Conservation (phyloP, 2,797 vertebrate genomes). For the Apogon talboti region DNA sequence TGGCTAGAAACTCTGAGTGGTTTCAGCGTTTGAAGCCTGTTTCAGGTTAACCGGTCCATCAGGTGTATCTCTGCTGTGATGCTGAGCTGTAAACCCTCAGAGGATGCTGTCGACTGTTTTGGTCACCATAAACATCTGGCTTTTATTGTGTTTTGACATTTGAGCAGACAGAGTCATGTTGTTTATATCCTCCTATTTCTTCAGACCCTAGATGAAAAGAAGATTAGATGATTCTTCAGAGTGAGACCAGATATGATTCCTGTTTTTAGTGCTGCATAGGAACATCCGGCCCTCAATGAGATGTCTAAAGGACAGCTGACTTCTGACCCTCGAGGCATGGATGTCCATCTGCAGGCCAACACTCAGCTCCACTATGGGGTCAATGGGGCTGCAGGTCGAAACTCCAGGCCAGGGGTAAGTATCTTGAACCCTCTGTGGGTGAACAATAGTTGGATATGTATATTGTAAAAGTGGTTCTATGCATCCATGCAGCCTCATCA, state of each 20-base stretch:
- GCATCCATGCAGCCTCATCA: not conserved
- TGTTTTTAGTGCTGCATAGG: not conserved
- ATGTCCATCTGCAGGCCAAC: constrained; percentile 59
- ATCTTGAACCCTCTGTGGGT: not conserved
- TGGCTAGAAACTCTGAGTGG: not conserved
- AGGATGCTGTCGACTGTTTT: not conserved
- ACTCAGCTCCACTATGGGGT: constrained; percentile 57
- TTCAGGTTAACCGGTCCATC: constrained; percentile 58
- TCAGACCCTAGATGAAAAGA: constrained; percentile 32
- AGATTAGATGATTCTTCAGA: constrained; percentile 42
- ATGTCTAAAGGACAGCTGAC: constrained; percentile 55
- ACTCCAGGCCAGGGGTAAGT: constrained; percentile 65
- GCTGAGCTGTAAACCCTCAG: not conserved
- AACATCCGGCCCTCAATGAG: constrained; percentile 31
- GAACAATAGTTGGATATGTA: too few species aligned
- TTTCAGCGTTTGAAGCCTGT: constrained; percentile 49
- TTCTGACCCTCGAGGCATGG: constrained; percentile 69
- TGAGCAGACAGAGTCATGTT: not conserved
- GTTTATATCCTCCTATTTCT: constrained; percentile 13
- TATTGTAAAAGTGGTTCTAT: not conserved
- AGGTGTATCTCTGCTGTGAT: constrained; percentile 25
- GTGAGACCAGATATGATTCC: constrained; percentile 31
- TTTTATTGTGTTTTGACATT: constrained; percentile 1
- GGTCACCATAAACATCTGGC: not conserved
- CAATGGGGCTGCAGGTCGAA: constrained; percentile 54